Conservation (phyloP, 2,888 invertebrate genomes). For the Ctenicera cuprea region DNA sequence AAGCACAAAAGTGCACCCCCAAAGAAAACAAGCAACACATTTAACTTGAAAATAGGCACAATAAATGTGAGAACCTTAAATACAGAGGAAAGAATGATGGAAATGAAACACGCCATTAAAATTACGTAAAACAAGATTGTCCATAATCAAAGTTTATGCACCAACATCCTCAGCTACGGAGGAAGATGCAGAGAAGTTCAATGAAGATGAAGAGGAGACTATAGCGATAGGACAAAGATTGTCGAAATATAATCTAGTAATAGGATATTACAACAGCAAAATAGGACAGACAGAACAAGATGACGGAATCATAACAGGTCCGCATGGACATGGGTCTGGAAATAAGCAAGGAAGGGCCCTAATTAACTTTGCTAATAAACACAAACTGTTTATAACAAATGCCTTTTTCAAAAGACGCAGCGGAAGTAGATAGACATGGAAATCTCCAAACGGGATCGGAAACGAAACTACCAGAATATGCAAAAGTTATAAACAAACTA, state of each 20-base stretch:
- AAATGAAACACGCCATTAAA: conserved; percentile 11
- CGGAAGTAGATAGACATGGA: conserved; percentile 7
- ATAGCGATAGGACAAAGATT: not conserved
- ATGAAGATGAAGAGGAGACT: conserved; percentile 2
- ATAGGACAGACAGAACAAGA: conserved; percentile 14
- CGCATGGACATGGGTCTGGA: not conserved
- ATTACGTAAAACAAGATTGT: not conserved
- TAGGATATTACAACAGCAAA: conserved; percentile 11
- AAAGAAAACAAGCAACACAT: not conserved
- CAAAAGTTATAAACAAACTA: conserved; percentile 16
- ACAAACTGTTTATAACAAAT: conserved; percentile 15
- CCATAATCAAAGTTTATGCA: conserved; percentile 10
- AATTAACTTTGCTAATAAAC: conserved; percentile 14
- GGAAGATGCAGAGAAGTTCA: conserved; percentile 11
- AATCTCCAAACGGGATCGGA: conserved; percentile 16
- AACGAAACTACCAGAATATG: too few relatives aligned
- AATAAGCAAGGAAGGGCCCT: conserved; percentile 5
- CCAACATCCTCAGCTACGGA: conserved; percentile 1
- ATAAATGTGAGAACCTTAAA: conserved; percentile 20
- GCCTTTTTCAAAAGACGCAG: conserved; percentile 9
- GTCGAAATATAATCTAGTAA: conserved; percentile 6
- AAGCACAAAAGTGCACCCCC: not conserved
- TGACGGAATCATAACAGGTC: not conserved
- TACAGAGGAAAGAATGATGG: conserved; percentile 13
- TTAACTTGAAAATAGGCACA: conserved; percentile 21